These are phyloP conservation scores for Drosophila pruinosa DNA, from an alignment of 1,140 invertebrate genomes.

Conservation along the genomic window DNA sequence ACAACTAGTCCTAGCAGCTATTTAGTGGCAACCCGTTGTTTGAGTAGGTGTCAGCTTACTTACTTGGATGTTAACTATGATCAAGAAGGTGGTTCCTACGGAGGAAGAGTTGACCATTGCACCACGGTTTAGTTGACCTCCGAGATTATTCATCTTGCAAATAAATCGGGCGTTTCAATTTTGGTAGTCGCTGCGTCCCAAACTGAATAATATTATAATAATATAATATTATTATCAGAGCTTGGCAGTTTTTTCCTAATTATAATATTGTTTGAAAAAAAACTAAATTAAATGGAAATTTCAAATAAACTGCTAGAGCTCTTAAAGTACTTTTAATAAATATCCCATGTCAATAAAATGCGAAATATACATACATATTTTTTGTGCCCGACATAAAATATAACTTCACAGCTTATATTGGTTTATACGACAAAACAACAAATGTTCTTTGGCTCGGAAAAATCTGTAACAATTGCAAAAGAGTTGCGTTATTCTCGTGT, in stretches of 20 bases:
- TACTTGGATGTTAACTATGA: constrained; percentile 86
- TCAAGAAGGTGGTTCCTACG: constrained; percentile 87
- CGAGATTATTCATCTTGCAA: constrained; percentile 72
- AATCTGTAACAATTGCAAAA: background rate
- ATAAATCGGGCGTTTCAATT: constrained; percentile 79
- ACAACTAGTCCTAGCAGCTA: background rate
- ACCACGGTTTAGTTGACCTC: constrained; percentile 54
- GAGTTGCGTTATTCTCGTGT: constrained; percentile 16
- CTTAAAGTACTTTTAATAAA: too few species aligned
- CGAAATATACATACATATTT: background rate
- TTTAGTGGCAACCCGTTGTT: background rate
- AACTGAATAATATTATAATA: constrained; percentile 37
- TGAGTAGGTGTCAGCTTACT: constrained; percentile 72
- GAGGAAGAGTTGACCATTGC: constrained; percentile 84
- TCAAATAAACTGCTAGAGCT: too few species aligned
- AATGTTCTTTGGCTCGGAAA: background rate
- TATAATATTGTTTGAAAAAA: too few species aligned
- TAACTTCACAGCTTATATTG: background rate
- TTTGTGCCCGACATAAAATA: background rate
- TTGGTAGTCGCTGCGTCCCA: constrained; percentile 82
- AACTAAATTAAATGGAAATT: too few species aligned
- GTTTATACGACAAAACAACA: background rate
- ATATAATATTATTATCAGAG: background rate
- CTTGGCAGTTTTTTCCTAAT: too few species aligned
- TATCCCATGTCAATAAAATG: too few species aligned